phyloP scores from a whole-genome alignment of 2,888 invertebrate genomes.

The Labia minor region DNA sequence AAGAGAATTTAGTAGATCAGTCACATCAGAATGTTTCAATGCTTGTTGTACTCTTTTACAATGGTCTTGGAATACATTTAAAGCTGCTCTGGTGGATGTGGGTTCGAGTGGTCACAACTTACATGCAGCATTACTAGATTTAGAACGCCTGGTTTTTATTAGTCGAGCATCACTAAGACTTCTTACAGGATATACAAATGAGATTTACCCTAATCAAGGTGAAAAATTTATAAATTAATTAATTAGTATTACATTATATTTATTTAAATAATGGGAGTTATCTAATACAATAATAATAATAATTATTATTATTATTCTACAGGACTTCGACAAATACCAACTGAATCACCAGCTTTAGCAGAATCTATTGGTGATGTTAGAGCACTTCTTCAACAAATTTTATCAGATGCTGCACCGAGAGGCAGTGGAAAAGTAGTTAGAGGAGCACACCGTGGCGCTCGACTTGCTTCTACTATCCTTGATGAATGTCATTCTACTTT shows the following conservation, averaged over 20 bases:
- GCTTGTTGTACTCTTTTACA: conserved; percentile 72
- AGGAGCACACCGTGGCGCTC: conserved; percentile 13
- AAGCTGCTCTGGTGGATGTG: conserved; percentile 53
- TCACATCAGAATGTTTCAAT: conserved; percentile 62
- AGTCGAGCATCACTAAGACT: conserved; percentile 72
- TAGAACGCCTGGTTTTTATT: conserved; percentile 77
- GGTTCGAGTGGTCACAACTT: conserved; percentile 34
- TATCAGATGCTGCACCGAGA: conserved; percentile 52
- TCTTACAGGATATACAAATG: conserved; percentile 74
- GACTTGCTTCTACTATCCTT: conserved; percentile 49
- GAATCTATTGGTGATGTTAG: conserved; percentile 79
- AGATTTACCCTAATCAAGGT: conserved; percentile 75
- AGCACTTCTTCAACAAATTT: conserved; percentile 66
- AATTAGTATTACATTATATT: no score
- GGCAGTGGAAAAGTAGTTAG: neutral
- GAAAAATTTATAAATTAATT: no score
- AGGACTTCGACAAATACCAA: conserved; percentile 37
- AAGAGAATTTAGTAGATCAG: conserved; percentile 75
- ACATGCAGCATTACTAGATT: conserved; percentile 47
- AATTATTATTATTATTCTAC: conserved; percentile 13
- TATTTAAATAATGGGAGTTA: neutral
- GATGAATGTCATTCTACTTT: conserved; percentile 86
- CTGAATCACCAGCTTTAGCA: conserved; percentile 67
- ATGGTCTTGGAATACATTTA: conserved; percentile 87
- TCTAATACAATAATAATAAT: neutral